These are phyloP conservation scores for Brassicogethes aeneus DNA, from an alignment of 2,888 invertebrate species.

Conservation along the genomic window DNA sequence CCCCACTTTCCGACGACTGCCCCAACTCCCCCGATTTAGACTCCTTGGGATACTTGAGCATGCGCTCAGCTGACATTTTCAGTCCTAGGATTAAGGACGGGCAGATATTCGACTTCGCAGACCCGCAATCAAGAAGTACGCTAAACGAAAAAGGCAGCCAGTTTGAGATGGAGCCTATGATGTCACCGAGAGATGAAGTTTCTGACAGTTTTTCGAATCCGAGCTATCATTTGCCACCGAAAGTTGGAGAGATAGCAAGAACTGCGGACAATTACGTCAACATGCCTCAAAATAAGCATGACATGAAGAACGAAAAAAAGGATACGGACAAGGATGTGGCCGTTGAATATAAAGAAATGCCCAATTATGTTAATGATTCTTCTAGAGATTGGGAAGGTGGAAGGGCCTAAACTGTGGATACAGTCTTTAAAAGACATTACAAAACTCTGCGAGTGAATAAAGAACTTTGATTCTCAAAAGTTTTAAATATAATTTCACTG, in stretches of 20 bases:
- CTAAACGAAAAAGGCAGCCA: too few relatives aligned
- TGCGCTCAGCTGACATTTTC: conserved; percentile 50
- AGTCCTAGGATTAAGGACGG: conserved; percentile 44
- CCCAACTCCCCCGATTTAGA: conserved; percentile 32
- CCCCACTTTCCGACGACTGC: conserved; percentile 37
- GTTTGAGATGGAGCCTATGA: not conserved
- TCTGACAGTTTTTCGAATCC: conserved; percentile 37
- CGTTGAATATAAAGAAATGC: not conserved
- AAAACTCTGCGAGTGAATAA: too few relatives aligned
- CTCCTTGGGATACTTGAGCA: conserved; percentile 50
- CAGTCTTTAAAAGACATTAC: too few relatives aligned
- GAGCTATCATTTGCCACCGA: conserved; percentile 32
- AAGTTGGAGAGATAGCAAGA: conserved; percentile 26
- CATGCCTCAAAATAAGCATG: conserved; percentile 44
- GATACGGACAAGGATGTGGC: too few relatives aligned
- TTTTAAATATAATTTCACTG: too few relatives aligned
- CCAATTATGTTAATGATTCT: conserved; percentile 3
- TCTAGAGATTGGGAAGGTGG: not conserved
- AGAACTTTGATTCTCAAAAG: too few relatives aligned
- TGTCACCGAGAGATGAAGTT: conserved; percentile 18
- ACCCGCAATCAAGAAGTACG: not conserved
- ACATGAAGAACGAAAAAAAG: conserved; percentile 26
- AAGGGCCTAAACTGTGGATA: too few relatives aligned
- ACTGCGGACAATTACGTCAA: conserved; percentile 46
- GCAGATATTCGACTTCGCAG: conserved; percentile 34